Evolutionary conservation across 2,797 vertebrate genomes (phyloP).

Genomic region (Odontamblyopus rebecca): DNA sequence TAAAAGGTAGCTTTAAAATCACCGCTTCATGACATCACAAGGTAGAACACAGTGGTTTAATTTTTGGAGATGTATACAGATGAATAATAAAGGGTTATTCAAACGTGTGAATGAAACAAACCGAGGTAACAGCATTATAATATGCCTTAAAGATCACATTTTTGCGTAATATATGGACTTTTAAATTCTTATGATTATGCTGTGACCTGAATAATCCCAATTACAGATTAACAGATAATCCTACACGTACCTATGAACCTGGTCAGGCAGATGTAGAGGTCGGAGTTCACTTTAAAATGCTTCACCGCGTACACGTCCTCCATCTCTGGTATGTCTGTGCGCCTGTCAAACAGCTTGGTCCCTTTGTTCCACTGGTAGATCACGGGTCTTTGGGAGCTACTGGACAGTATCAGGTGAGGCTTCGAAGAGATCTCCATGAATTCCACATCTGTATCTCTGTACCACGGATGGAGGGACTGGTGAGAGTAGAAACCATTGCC

Average conservation of each 20-base stretch:
- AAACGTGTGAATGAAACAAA: too few relatives aligned
- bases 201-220: too few relatives aligned
- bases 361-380: constrained; percentile 97
- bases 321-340: constrained; percentile 96
- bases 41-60: too few relatives aligned
- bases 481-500: constrained; percentile 99
- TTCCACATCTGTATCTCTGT: constrained; percentile 96
- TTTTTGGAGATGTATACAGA: too few relatives aligned
- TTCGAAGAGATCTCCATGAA: constrained; percentile 92
- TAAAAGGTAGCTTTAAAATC: too few relatives aligned
- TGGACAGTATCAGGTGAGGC: constrained; percentile 93
- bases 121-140: too few relatives aligned
- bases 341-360: constrained; percentile 88
- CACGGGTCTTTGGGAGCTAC: constrained; percentile 96
- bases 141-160: too few relatives aligned
- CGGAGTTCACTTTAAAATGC: constrained; percentile 88
- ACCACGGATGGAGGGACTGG: constrained; percentile 97
- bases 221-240: neutral
- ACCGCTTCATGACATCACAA: too few relatives aligned
- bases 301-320: constrained; percentile 97
- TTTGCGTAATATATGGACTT: too few relatives aligned
- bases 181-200: too few relatives aligned
- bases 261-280: constrained; percentile 97
- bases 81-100: too few relatives aligned
- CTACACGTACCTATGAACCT: constrained; percentile 82